Percentiles rank a stretch among this genome's conserved stretches.
phyloP scores from a whole-genome alignment of 2,888 invertebrate species.

The Cheilosia vernalis region DNA sequence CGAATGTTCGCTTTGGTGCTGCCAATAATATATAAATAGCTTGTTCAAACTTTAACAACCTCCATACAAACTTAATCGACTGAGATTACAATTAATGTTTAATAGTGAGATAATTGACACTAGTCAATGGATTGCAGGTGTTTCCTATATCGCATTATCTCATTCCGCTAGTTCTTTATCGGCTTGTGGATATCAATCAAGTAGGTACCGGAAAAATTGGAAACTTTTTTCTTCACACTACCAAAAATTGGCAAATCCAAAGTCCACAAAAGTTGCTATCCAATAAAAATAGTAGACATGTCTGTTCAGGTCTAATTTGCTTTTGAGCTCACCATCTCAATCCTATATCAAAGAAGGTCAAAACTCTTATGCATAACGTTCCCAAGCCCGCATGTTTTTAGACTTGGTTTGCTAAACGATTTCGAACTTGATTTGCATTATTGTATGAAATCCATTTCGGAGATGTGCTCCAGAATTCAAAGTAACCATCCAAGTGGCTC shows the following conservation, averaged over 20 bases:
- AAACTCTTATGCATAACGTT: constrained; percentile 6
- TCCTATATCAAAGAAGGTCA: constrained; percentile 2
- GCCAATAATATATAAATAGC: too few species aligned
- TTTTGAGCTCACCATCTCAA: not conserved
- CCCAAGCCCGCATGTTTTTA: not conserved
- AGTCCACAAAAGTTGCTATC: not conserved
- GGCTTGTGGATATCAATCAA: not conserved
- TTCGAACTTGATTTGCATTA: constrained; percentile 5
- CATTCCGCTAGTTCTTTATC: constrained; percentile 6
- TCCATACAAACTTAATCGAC: too few species aligned
- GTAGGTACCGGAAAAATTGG: not conserved
- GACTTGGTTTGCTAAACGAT: not conserved
- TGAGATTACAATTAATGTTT: not conserved
- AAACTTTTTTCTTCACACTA: too few species aligned
- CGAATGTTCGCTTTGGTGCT: too few species aligned
- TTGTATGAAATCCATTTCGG: not conserved
- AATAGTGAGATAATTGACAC: not conserved
- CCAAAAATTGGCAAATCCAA: not conserved
- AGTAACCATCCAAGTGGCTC: not conserved
- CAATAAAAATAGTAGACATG: not conserved
- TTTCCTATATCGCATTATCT: constrained; percentile 9
- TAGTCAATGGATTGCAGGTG: constrained; percentile 42
- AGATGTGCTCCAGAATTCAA: not conserved
- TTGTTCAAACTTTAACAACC: too few species aligned
- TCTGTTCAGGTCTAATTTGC: not conserved